Evolutionary conservation across 2,888 invertebrate genomes (phyloP), one percentile per base, ranked within the genome.

Genomic region (Acrobasis repandana): DNA sequence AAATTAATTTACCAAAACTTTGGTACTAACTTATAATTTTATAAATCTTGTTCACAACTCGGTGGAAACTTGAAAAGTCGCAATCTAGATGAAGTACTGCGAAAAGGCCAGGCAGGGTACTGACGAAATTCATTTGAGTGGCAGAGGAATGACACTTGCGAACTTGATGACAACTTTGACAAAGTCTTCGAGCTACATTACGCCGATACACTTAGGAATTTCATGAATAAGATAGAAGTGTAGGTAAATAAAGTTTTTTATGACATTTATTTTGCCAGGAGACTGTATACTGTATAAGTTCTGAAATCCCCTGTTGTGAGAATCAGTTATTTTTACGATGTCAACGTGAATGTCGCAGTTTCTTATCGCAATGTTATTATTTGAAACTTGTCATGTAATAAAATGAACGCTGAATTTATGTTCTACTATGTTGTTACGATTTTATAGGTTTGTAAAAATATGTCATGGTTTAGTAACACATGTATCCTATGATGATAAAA

Each of bases 91-190:
- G 14, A 48, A 16, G 16, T 18, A n/a, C n/a, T 2, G 43, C 50
- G 5, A 0, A 14, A 28, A 6, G 28, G 28, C 28, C 28, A 5
- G n/a, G 28, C 28, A 50, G 50, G 34, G 51, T 15, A 33, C 51
- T 51, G 33, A n/a, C 51, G 46, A 57, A 48, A 57, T 48, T 47
- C 50, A 14, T 20, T 11, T 28, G 28, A 28, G 20, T 2, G 4
- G 47, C 48, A 34, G 33, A n/a, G 16, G 57, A 46, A 48, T 57
- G 48, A 48, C 56, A 46, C n/a, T 56, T 56, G 20, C 28, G 11
- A 57, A 57, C 47, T 57, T 33, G 16, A 5, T 48, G 57, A 57
- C 57, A 57, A 57, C 15, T 57, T 56, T 57, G 57, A 57, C 48
- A 57, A 56, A 28, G 56, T 46, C 20, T 18, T 28, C 56, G 11